These are phyloP conservation scores for Cyclophora punctaria DNA, from an alignment of 2,888 invertebrate species.

Conservation along the genomic window DNA sequence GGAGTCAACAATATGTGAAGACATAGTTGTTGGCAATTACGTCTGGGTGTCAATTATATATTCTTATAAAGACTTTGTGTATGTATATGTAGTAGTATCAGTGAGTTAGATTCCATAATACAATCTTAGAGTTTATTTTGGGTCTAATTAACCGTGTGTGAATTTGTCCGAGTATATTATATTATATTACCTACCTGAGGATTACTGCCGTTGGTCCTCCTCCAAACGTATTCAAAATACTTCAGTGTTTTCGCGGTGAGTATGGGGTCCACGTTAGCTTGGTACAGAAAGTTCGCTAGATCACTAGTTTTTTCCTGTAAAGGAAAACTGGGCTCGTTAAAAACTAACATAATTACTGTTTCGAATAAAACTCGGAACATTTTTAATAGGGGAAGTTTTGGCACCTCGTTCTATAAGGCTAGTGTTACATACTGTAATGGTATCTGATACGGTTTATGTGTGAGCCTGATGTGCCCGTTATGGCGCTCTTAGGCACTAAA, in stretches of 20 bases:
- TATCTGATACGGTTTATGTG: constrained; percentile 1
- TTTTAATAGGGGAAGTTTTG: constrained; percentile 50
- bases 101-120: too few species aligned
- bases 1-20: too few species aligned
- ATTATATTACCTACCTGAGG: constrained; percentile 54
- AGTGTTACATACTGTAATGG: too few species aligned
- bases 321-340: constrained; percentile 40
- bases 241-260: constrained; percentile 57
- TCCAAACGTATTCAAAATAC: constrained; percentile 73
- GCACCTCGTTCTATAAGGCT: constrained; percentile 7
- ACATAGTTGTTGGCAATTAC: too few species aligned
- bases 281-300: constrained; percentile 60
- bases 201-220: constrained; percentile 66
- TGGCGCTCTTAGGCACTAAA: too few species aligned
- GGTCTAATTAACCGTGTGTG: too few species aligned
- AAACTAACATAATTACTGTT: constrained; percentile 46
- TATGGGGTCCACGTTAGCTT: constrained; percentile 56
- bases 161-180: too few species aligned
- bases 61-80: too few species aligned
- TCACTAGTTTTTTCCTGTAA: constrained; percentile 61
- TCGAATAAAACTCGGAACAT: constrained; percentile 36
- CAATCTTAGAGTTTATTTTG: too few species aligned
- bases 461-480: not conserved
- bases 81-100: too few species aligned
- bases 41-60: too few species aligned